Percentiles rank a stretch among this genome's conserved stretches.
Conservation (phyloP, 2,888 invertebrate species). For the Palloptera scutellata region DNA sequence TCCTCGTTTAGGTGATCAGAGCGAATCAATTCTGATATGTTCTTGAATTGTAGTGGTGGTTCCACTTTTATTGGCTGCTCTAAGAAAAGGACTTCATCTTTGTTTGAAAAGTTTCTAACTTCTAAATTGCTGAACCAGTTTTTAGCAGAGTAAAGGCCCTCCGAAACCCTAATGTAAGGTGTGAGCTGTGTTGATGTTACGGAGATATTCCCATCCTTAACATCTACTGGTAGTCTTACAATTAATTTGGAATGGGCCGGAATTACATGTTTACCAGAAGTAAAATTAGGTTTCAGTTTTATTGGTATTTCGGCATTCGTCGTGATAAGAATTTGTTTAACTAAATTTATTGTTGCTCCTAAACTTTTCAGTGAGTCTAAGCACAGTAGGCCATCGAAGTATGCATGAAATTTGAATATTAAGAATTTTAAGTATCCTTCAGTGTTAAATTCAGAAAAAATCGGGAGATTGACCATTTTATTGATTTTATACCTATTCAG, state of each 20-base stretch:
- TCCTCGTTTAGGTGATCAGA: not conserved
- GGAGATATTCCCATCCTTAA: not conserved
- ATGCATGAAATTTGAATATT: no score
- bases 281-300: not conserved
- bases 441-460: not conserved
- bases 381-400: not conserved
- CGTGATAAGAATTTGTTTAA: not conserved
- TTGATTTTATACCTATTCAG: not conserved
- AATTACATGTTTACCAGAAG: not conserved
- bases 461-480: not conserved
- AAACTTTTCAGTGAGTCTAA: not conserved
- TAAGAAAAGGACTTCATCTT: constrained; percentile 18
- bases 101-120: constrained; percentile 26
- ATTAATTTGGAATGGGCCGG: not conserved
- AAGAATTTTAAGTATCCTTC: not conserved
- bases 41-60: no score
- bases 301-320: not conserved
- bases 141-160: constrained; percentile 28
- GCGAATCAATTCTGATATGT: constrained; percentile 18
- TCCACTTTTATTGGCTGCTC: constrained; percentile 32
- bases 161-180: not conserved
- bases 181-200: not conserved
- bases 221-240: not conserved
- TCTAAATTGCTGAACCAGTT: constrained; percentile 29
- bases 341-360: not conserved